These are phyloP conservation scores for Dryococelus australis DNA, from an alignment of 2,888 invertebrate genomes.

Conservation along the genomic window DNA sequence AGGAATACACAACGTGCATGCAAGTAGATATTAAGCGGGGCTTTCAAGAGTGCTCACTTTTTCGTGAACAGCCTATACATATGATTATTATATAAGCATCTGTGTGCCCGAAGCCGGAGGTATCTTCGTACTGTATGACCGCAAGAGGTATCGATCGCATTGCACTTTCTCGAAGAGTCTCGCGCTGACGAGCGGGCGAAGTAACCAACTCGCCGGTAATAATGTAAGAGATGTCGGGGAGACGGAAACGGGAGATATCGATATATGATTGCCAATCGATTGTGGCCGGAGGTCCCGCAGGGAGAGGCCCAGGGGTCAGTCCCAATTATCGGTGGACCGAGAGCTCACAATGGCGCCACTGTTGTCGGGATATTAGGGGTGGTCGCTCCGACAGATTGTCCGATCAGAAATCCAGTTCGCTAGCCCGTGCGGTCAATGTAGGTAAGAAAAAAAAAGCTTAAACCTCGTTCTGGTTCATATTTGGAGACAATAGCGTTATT, in stretches of 20 bases:
- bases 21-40: no score
- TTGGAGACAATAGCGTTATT: no score
- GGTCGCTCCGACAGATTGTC: not conserved
- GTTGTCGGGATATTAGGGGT: not conserved
- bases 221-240: not conserved
- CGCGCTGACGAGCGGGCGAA: not conserved
- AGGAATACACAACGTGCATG: no score
- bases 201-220: not conserved
- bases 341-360: not conserved
- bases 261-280: not conserved
- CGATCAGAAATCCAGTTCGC: not conserved
- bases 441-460: no score
- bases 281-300: not conserved
- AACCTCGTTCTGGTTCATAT: no score
- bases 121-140: no score
- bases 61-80: no score
- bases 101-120: no score
- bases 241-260: not conserved
- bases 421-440: no score
- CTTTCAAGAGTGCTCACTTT: no score
- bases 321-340: not conserved
- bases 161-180: not conserved
- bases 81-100: no score
- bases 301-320: slow-evolving; percentile 3
- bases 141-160: no score